These are phyloP conservation scores for Ctena decussata DNA, from an alignment of 2,888 invertebrate genomes.

Conservation along the genomic window DNA sequence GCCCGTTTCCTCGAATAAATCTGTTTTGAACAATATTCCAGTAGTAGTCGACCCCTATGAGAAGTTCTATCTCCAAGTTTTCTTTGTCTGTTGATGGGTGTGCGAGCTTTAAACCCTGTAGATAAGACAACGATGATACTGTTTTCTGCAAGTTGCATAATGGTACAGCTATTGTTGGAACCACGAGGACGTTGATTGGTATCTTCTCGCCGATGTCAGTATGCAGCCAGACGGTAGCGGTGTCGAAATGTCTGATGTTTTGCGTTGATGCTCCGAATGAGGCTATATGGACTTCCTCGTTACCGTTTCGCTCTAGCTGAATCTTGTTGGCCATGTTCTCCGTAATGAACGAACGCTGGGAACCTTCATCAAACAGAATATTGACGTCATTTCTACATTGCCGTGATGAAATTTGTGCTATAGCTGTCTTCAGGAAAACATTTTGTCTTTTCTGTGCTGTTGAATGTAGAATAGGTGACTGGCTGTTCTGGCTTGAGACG, in stretches of 20 bases:
- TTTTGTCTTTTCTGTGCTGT: neutral
- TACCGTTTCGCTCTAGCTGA: slow-evolving; percentile 13
- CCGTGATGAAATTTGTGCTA: slow-evolving; percentile 10
- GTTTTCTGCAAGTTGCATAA: neutral
- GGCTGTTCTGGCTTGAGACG: neutral
- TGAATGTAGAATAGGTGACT: slow-evolving; percentile 9
- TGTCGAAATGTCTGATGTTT: slow-evolving; percentile 3
- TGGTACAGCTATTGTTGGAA: slow-evolving; percentile 52
- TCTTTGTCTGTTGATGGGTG: slow-evolving; percentile 43
- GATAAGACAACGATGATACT: neutral
- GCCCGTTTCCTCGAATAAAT: slow-evolving; percentile 45
- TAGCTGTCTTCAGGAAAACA: slow-evolving; percentile 20
- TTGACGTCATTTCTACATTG: neutral
- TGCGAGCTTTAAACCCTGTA: slow-evolving; percentile 33
- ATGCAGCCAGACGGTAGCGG: slow-evolving; percentile 19
- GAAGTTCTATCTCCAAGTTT: too few relatives aligned
- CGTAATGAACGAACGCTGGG: slow-evolving; percentile 44
- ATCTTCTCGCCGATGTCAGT: slow-evolving; percentile 33
- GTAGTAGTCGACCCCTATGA: slow-evolving; percentile 37
- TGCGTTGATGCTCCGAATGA: slow-evolving; percentile 38
- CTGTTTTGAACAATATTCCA: slow-evolving; percentile 51
- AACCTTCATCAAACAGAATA: slow-evolving; percentile 38
- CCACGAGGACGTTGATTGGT: slow-evolving; percentile 48
- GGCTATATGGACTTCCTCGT: slow-evolving; percentile 31
- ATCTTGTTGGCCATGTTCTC: slow-evolving; percentile 40